phyloP scores from a whole-genome alignment of 2,113 vertebrate genomes.

The Pithys albifrons region DNA sequence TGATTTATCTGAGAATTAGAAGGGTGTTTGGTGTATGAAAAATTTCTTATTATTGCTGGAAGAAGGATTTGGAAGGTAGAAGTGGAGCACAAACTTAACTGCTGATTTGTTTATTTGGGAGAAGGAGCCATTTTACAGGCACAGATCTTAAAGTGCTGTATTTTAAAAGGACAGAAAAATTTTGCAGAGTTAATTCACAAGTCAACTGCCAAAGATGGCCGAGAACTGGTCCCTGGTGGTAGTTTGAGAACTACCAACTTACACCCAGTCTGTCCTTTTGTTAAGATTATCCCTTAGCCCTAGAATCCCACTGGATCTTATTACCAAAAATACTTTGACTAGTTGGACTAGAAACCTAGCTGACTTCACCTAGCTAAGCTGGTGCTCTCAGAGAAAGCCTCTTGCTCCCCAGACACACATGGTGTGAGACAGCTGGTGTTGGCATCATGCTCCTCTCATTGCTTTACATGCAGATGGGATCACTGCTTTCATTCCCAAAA shows the following conservation, averaged over 20 bases:
- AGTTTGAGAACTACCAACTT: not conserved
- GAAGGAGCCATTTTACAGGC: not conserved
- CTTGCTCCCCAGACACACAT: accelerated
- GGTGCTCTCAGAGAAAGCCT: not conserved
- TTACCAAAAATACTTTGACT: not conserved
- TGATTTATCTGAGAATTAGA: slow-evolving; percentile 7
- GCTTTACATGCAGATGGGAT: not conserved
- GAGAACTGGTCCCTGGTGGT: not conserved
- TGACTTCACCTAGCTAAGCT: not conserved
- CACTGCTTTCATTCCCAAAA: not conserved
- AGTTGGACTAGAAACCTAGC: not conserved
- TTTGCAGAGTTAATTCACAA: not conserved
- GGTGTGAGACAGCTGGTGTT: accelerated
- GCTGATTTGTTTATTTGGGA: not conserved
- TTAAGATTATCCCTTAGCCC: not conserved
- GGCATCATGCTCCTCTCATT: not conserved
- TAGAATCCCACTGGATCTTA: not conserved
- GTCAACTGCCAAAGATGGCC: not conserved
- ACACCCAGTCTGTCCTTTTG: not conserved
- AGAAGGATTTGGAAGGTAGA: not conserved
- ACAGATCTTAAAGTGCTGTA: not conserved
- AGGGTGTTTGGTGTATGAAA: not conserved
- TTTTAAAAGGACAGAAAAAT: not conserved
- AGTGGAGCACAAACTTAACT: not conserved
- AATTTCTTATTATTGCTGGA: not conserved